Evolutionary conservation across 2,113 vertebrate genomes (phyloP), one percentile per base, ranked within the genome.

Genomic region (Craseonycteris thonglongyai): DNA sequence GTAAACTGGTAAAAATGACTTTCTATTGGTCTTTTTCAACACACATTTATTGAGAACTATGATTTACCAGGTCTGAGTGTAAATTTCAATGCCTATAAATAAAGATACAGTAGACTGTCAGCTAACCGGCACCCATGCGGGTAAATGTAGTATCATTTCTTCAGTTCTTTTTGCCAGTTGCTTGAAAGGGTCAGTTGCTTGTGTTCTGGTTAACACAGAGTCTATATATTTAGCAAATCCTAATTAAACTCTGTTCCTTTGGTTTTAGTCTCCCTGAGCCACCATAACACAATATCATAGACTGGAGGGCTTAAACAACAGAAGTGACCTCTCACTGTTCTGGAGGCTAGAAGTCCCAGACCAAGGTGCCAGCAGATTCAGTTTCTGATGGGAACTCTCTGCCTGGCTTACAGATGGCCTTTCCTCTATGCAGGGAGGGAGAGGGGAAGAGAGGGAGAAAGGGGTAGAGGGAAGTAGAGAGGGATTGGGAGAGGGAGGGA

Each of bases 41-140:
- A 74, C 16, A n/a, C 13, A 26, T 80, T 80, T 80, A 95, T 74
- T 80, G 40, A 86, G 80, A 84, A 81, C 28, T 40, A 85, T 24
- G 66, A 18, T 65, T 88, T 83, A 15, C 19, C 63, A 89, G 56
- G 8, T 90, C 22, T 35, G 58, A 49, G 16, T 75, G 1, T 80
- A 93, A 80, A 84, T 84, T 63, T n/a, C 63, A 83, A 18, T 7
- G 6, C n/a, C 63, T 71, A 26, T 65, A 26, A 90, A 90, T 79
- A 85, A 72, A 45, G 16, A 9, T n/a, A n/a, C n/a, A n/a, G n/a
- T n/a, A n/a, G n/a, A n/a, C n/a, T n/a, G n/a, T n/a, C n/a, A n/a
- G n/a, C n/a, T n/a, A n/a, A n/a, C n/a, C n/a, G n/a, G n/a, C n/a
- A n/a, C n/a, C n/a, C n/a, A n/a, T n/a, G n/a, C n/a, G n/a, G n/a